phyloP scores from a whole-genome alignment of 2,113 vertebrate species.

The Pachycephala philippinensis region DNA sequence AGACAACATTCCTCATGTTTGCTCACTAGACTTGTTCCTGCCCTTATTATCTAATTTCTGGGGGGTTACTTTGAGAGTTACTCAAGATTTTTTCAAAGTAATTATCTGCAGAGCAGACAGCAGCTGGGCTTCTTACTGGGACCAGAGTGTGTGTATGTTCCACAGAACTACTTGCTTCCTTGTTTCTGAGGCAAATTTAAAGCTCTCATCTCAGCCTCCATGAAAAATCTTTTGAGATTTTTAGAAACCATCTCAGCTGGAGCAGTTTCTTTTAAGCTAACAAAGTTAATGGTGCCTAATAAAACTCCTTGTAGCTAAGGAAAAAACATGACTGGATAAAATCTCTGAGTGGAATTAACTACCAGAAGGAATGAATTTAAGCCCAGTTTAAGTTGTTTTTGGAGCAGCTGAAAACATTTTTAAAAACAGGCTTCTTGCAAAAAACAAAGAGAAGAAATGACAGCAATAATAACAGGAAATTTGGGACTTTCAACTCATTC shows the following conservation, averaged over 20 bases:
- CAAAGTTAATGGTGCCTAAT: background rate
- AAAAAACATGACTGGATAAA: constrained; percentile 11
- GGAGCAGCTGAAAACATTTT: constrained; percentile 6
- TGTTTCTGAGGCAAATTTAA: background rate
- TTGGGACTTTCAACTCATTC: background rate
- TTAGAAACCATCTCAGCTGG: background rate
- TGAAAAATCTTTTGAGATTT: background rate
- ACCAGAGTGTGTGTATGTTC: background rate
- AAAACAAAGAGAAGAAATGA: background rate
- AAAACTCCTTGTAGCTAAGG: constrained; percentile 31
- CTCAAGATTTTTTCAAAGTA: background rate
- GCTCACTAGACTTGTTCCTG: background rate
- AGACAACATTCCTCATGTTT: background rate
- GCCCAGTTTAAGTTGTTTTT: background rate
- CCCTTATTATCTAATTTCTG: background rate
- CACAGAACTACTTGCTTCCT: background rate
- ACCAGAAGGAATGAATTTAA: constrained; percentile 5
- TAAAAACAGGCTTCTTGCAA: background rate
- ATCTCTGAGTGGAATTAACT: constrained; percentile 37
- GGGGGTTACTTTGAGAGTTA: background rate
- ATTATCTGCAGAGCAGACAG: background rate
- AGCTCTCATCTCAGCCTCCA: background rate
- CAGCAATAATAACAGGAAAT: constrained; percentile 1
- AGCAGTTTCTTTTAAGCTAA: background rate
- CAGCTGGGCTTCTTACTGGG: background rate